A percentile compares a stretch with the other conserved stretches of the same genome.
These are phyloP conservation scores for Brotogeris chrysoptera DNA, from an alignment of 2,797 vertebrate genomes.

Conservation along the genomic window DNA sequence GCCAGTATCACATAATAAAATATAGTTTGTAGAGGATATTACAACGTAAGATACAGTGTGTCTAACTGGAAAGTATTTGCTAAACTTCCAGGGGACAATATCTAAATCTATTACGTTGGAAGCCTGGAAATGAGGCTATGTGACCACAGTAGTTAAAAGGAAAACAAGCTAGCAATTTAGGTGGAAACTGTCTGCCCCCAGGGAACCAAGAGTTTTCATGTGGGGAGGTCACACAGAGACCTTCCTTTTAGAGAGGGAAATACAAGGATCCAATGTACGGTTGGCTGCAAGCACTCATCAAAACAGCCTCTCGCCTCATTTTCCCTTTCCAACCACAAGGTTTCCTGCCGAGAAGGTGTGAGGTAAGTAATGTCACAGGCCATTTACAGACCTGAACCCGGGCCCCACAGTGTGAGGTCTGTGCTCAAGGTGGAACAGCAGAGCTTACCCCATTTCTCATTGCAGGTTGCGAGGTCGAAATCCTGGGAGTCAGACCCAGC, in stretches of 20 bases:
- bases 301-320: not conserved
- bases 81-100: conserved; percentile 14
- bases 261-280: not conserved
- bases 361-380: not conserved
- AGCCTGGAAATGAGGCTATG: conserved; percentile 12
- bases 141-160: not conserved
- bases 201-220: not conserved
- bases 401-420: not conserved
- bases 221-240: not conserved
- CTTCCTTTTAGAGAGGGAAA: not conserved
- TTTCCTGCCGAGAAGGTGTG: not conserved
- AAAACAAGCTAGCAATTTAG: not conserved
- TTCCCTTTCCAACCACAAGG: not conserved
- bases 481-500: conserved; percentile 85
- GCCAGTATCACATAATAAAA: conserved; percentile 67
- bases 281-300: not conserved
- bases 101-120: not conserved
- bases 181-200: not conserved
- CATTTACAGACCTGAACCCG: not conserved
- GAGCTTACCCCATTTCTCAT: not conserved
- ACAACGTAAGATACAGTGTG: not conserved
- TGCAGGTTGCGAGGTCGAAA: conserved; percentile 91
- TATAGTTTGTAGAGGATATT: conserved; percentile 38
- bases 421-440: not conserved
- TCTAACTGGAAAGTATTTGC: conserved; percentile 51